Evolutionary conservation across 2,797 vertebrate genomes (phyloP), one percentile per base, ranked within the genome.

Genomic region (Chiloscyllium punctatum): DNA sequence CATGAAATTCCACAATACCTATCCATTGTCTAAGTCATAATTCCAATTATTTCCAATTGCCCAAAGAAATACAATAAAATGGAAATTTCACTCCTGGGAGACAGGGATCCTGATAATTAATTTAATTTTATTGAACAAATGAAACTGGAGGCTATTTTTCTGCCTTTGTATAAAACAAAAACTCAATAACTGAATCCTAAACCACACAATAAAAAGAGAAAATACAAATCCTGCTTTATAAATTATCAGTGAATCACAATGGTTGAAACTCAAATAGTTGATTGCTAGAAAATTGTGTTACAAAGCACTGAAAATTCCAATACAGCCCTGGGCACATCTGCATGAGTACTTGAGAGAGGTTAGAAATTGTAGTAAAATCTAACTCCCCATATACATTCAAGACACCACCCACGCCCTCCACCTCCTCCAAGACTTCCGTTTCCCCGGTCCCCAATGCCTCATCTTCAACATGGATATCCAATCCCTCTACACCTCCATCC

Each of bases 41-140:
- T 37, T 84, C 82, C 42, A 84, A 84, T 84, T 84, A 84, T 84
- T 48, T 84, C 42, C 16, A 88, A 88, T 53, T 53, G 86, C 48
- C 51, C 30, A 57, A 88, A 88, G 86, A 23, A 87, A 53, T 87
- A 51, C 48, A 51, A 48, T 87, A 87, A 87, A 53, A 88, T 88
- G 86, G 51, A 88, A 88, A 57, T 84, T 30, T 88, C 48, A 33
- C 9, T 57, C 86, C 51, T 25, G 6, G 30, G 86, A 88, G 51
- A 53, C 86, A 88, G 53, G 51, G 30, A 57, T 27, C 51, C 51
- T 9, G 21, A 88, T 88, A 88, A 88, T 88, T 53, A 88, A 88
- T 88, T 88, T 88, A 11, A 57, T 88, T 88, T 88, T 88, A 88
- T 88, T 88, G 51, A 84, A 88, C 11, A 57, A 88, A 88, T 51